phyloP scores from a whole-genome alignment of 1,140 invertebrate genomes.

The Papilio polyxenes region DNA sequence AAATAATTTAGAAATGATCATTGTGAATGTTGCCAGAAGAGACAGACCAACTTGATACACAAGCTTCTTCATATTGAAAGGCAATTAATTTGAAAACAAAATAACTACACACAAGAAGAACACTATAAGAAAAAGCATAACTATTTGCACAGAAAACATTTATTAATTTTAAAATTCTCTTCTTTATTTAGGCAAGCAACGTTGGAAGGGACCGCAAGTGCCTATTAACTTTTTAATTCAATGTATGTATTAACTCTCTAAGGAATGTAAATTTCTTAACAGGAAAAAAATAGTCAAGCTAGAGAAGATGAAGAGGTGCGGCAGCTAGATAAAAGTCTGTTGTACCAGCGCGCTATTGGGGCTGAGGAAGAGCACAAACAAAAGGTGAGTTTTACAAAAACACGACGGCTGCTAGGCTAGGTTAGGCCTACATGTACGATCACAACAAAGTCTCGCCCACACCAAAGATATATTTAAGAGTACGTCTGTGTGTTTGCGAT shows the following conservation, averaged over 20 bases:
- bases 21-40: no score
- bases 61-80: no score
- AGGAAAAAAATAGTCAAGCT: slow-evolving; percentile 73
- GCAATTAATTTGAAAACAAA: no score
- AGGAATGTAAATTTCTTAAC: background rate
- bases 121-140: no score
- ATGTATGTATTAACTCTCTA: background rate
- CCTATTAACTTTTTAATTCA: background rate
- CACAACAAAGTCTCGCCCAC: no score
- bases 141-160: no score
- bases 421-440: no score
- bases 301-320: slow-evolving; percentile 71
- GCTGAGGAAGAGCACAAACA: slow-evolving; percentile 69
- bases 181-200: background rate
- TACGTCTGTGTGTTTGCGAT: no score
- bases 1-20: background rate
- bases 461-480: no score
- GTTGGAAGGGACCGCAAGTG: background rate
- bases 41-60: no score
- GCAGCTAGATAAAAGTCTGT: slow-evolving; percentile 65
- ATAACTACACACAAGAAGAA: no score
- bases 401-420: no score
- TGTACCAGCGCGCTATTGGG: slow-evolving; percentile 71
- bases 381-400: slow-evolving; percentile 50
- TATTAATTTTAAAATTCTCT: background rate